A percentile compares a stretch with the other conserved stretches of the same genome.
These are phyloP conservation scores for Cryptotermes secundus DNA, from an alignment of 1,140 invertebrate genomes.

Conservation along the genomic window DNA sequence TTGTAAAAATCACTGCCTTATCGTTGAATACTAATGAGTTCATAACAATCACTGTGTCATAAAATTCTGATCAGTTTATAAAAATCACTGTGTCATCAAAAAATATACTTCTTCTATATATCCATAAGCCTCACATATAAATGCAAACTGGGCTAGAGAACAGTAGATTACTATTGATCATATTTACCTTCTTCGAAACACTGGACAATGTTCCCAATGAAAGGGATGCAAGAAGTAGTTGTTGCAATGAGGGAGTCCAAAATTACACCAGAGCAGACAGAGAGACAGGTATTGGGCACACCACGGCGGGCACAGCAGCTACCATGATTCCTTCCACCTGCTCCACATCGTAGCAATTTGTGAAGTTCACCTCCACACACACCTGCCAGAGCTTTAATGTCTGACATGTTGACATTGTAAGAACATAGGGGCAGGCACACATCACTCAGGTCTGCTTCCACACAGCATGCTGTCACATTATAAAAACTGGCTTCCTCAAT, in stretches of 20 bases:
- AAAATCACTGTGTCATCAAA: no score
- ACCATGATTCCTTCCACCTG: constrained; percentile 74
- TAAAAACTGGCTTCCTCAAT: constrained; percentile 57
- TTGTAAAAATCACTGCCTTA: no score
- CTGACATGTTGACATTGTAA: constrained; percentile 77
- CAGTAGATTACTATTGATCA: no score
- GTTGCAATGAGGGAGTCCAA: constrained; percentile 52
- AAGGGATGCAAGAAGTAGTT: constrained; percentile 67
- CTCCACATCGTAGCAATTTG: constrained; percentile 66
- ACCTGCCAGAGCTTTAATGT: constrained; percentile 64
- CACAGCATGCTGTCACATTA: constrained; percentile 77
- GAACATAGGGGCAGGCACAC: constrained; percentile 78
- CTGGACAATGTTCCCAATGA: constrained; percentile 79
- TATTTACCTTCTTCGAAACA: constrained; percentile 78
- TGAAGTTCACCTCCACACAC: constrained; percentile 65
- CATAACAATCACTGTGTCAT: no score
- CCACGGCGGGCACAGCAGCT: constrained; percentile 71
- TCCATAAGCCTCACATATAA: no score
- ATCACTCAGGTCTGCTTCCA: constrained; percentile 63
- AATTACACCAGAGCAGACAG: constrained; percentile 72
- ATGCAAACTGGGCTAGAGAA: no score
- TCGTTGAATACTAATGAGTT: no score
- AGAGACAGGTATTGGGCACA: constrained; percentile 67
- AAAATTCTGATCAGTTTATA: no score
- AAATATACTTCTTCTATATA: no score